These are phyloP conservation scores for Anisognathus igniventris DNA, from an alignment of 2,797 vertebrate genomes.

Conservation along the genomic window DNA sequence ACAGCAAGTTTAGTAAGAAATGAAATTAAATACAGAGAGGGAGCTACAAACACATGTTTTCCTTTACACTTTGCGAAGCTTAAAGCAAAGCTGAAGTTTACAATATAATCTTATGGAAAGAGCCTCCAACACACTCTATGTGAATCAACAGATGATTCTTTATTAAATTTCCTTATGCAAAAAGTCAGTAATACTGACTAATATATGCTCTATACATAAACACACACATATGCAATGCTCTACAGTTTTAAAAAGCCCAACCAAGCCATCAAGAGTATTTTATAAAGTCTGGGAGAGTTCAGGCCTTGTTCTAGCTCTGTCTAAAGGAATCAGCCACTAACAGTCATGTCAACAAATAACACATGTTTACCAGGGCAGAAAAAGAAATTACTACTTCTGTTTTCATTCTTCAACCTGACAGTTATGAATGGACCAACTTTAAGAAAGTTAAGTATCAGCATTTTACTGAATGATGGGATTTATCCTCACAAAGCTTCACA, in stretches of 20 bases:
- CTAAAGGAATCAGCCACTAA: neutral
- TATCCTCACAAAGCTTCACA: neutral
- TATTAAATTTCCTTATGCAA: neutral
- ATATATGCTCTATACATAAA: neutral
- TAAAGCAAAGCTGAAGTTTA: neutral
- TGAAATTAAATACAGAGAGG: neutral
- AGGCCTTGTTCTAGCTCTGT: neutral
- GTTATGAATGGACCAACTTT: neutral
- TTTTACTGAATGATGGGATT: neutral
- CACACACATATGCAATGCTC: neutral
- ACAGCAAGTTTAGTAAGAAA: neutral
- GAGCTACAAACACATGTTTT: neutral
- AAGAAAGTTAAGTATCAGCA: neutral
- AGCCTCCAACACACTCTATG: neutral
- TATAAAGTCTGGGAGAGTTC: neutral
- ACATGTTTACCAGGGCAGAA: neutral
- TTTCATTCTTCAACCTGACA: constrained; percentile 2
- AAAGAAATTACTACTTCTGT: neutral
- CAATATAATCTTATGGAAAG: neutral
- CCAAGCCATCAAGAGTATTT: neutral
- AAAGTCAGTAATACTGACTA: neutral
- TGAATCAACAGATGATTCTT: neutral
- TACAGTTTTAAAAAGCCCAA: neutral
- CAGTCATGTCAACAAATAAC: neutral
- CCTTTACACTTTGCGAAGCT: neutral